Evolutionary conservation across 2,797 vertebrate species (phyloP).

Genomic region (Siniperca undulata): DNA sequence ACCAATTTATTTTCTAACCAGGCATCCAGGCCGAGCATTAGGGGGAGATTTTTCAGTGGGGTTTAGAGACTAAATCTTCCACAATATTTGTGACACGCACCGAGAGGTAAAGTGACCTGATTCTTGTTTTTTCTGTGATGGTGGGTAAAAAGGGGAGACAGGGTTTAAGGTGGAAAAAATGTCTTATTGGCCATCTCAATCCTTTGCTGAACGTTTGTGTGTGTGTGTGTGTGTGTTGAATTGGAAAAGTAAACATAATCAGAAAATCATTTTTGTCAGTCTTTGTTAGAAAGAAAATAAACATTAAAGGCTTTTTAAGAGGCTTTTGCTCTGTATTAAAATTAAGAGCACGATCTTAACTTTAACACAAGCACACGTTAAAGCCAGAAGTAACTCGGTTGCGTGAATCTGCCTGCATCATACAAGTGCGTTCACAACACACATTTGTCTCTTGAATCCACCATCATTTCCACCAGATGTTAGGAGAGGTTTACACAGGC

Average conservation of each 20-base stretch:
- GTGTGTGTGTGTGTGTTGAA: not conserved
- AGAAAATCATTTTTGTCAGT: not conserved
- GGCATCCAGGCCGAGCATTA: constrained; percentile 13
- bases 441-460: constrained; percentile 12
- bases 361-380: not conserved
- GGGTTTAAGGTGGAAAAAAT: not conserved
- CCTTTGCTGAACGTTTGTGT: not conserved
- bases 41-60: constrained; percentile 11
- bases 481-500: constrained; percentile 21
- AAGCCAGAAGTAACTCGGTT: not conserved
- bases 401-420: not conserved
- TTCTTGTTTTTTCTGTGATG: not conserved
- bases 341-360: not conserved
- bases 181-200: not conserved
- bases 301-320: not conserved
- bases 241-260: not conserved
- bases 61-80: constrained; percentile 6
- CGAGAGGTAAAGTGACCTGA: not conserved
- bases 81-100: not conserved
- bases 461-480: constrained; percentile 31
- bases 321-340: not conserved
- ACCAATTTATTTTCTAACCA: constrained; percentile 56
- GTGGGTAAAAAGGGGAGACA: not conserved
- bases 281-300: not conserved
- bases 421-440: constrained; percentile 10